Evolutionary conservation across 2,113 vertebrate species (phyloP).

Genomic region (Halcyon malimbica): DNA sequence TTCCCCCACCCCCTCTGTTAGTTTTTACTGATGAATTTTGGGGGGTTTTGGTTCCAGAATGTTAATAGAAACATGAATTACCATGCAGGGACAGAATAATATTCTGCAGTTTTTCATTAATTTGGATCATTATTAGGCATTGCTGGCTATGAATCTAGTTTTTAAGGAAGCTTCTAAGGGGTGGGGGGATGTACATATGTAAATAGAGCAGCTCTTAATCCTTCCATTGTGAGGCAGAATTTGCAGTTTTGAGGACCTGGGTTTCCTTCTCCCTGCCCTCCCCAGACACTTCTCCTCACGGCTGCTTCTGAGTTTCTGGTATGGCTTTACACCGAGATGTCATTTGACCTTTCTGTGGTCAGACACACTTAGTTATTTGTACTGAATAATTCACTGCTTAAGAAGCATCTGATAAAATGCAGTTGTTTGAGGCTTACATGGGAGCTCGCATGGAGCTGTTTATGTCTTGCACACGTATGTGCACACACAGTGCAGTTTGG

Average conservation of each 20-base stretch:
- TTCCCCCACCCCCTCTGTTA: not conserved
- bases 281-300: not conserved
- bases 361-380: not conserved
- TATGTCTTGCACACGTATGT: fast-evolving
- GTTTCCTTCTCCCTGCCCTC: not conserved
- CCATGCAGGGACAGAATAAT: not conserved
- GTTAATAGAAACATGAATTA: not conserved
- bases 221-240: not conserved
- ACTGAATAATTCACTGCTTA: not conserved
- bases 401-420: not conserved
- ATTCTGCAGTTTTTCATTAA: not conserved
- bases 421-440: not conserved
- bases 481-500: fast-evolving
- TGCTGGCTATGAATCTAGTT: not conserved
- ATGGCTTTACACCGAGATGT: not conserved
- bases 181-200: fast-evolving
- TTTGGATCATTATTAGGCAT: not conserved
- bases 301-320: not conserved
- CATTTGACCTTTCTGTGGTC: not conserved
- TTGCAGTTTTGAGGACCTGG: not conserved
- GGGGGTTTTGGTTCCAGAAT: fast-evolving
- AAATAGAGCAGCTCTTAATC: not conserved
- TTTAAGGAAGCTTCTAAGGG: not conserved
- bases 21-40: not conserved
- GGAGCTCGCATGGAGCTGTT: not conserved